Evolutionary conservation across 2,797 vertebrate species (phyloP).

Genomic region (Eremophila alpestris): DNA sequence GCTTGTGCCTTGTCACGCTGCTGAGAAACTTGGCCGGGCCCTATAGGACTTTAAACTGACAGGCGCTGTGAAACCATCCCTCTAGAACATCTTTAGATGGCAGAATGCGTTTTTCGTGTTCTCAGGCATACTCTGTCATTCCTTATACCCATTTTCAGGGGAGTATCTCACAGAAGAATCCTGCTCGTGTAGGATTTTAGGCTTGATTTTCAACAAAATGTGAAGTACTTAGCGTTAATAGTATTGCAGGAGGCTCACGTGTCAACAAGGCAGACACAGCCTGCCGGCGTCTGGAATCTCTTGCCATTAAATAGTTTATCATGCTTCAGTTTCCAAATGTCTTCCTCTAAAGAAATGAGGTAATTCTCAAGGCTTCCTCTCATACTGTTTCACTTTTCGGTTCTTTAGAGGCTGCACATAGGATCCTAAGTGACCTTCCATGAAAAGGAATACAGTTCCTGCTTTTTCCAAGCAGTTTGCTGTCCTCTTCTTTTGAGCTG

Average conservation of each 20-base stretch:
- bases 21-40: not conserved
- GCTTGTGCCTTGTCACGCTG: fast-evolving
- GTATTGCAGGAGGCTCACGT: not conserved
- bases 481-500: not conserved
- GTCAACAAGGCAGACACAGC: not conserved
- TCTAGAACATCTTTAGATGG: not conserved
- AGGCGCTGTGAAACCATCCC: not conserved
- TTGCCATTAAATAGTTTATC: not conserved
- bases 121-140: fast-evolving
- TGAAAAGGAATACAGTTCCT: not conserved
- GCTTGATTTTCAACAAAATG: not conserved
- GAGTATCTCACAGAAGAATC: not conserved
- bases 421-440: not conserved
- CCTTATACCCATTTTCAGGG: not conserved
- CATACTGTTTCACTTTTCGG: not conserved
- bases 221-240: not conserved
- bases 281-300: not conserved
- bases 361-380: not conserved
- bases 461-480: not conserved
- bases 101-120: not conserved
- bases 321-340: not conserved
- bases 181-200: no score
- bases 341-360: not conserved
- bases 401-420: not conserved
- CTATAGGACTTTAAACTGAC: not conserved